A percentile compares a stretch with the other conserved stretches of the same genome.
phyloP scores from a whole-genome alignment of 2,797 vertebrate genomes.

The Eulemur coronatus region DNA sequence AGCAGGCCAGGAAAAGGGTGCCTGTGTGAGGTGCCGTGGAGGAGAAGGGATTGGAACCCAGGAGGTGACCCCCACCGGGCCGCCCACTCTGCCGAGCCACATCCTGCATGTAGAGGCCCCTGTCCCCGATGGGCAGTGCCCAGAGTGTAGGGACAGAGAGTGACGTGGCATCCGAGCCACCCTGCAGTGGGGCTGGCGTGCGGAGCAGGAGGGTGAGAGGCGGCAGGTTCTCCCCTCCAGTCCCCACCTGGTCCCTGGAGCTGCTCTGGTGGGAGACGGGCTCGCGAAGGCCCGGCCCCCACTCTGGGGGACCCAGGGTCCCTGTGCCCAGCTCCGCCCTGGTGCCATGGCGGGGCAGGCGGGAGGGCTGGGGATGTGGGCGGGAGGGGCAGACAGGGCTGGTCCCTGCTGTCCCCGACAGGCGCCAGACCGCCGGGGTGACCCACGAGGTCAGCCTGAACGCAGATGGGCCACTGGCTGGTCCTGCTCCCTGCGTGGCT shows the following conservation, averaged over 20 bases:
- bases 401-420: not conserved
- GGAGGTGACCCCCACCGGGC: not conserved
- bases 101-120: not conserved
- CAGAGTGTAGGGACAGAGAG: not conserved
- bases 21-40: fast-evolving
- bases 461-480: not conserved
- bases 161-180: not conserved
- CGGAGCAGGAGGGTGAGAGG: not conserved
- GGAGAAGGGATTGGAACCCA: not conserved
- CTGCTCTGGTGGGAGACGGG: not conserved
- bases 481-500: not conserved
- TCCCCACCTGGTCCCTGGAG: not conserved
- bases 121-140: not conserved
- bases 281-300: not conserved
- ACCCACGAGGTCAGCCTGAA: not conserved
- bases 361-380: not conserved
- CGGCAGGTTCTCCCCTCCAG: too few species aligned
- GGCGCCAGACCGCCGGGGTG: not conserved
- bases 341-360: not conserved
- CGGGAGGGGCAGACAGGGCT: not conserved
- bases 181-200: too few species aligned
- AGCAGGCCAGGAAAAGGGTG: not conserved
- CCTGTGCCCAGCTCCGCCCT: not conserved
- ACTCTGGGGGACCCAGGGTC: not conserved
- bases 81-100: not conserved